Evolutionary conservation across 2,888 invertebrate species (phyloP).

Genomic region (Cantharis lateralis): DNA sequence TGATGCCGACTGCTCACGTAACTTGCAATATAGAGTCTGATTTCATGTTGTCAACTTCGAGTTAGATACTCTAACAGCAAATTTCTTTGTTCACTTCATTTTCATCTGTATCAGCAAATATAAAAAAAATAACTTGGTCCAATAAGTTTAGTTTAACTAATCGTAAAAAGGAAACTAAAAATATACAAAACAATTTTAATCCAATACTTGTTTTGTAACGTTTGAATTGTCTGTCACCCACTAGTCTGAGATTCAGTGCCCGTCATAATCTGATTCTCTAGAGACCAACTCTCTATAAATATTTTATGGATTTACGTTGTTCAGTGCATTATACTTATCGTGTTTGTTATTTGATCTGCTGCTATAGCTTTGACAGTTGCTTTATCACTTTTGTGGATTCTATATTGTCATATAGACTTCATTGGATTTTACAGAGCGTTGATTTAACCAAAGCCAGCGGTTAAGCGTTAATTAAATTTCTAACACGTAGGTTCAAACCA

Average conservation of each 20-base stretch:
- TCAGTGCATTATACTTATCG: constrained; percentile 57
- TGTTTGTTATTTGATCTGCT: constrained; percentile 55
- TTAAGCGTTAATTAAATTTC: not conserved
- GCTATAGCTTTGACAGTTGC: constrained; percentile 44
- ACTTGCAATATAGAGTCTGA: constrained; percentile 45
- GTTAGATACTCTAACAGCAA: constrained; percentile 29
- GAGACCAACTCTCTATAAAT: constrained; percentile 53
- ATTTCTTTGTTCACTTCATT: not conserved
- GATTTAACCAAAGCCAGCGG: constrained; percentile 28
- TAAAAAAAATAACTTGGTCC: not conserved
- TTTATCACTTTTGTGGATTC: constrained; percentile 40
- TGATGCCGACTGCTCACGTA: constrained; percentile 43
- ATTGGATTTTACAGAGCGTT: constrained; percentile 22
- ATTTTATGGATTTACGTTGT: constrained; percentile 59
- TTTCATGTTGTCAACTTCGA: constrained; percentile 37
- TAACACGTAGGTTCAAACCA: no score
- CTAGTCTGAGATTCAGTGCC: constrained; percentile 33
- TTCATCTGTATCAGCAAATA: not conserved
- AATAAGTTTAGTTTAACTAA: not conserved
- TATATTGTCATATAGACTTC: constrained; percentile 24
- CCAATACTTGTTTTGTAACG: not conserved
- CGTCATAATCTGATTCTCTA: constrained; percentile 56
- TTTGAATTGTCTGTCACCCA: constrained; percentile 9
- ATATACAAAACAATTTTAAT: not conserved
- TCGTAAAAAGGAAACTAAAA: not conserved